Conservation (phyloP, 2,888 invertebrate species). For the Lathronympha strigana region DNA sequence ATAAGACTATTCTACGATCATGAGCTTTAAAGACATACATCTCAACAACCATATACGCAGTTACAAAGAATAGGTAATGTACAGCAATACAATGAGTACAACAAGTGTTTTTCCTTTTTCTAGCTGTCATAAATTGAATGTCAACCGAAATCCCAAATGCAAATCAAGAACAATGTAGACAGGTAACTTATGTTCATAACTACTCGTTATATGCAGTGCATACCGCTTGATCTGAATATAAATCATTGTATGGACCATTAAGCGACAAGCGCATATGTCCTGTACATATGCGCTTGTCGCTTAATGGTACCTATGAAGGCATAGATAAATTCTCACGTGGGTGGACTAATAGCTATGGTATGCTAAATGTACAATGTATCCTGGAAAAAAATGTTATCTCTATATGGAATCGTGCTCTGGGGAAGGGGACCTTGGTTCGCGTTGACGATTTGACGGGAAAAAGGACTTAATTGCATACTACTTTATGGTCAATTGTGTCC, state of each 20-base stretch:
- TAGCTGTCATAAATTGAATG: too few species aligned
- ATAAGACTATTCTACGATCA: too few species aligned
- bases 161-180: neutral
- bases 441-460: neutral
- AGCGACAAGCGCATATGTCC: conserved; percentile 8
- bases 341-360: conserved; percentile 17
- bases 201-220: neutral
- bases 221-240: conserved; percentile 6
- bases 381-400: neutral
- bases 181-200: neutral
- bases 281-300: too few species aligned
- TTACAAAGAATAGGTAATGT: too few species aligned
- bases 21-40: too few species aligned
- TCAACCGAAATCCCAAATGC: neutral
- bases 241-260: conserved; percentile 13
- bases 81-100: too few species aligned
- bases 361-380: conserved; percentile 7
- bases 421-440: neutral
- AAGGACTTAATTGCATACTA: neutral
- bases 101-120: too few species aligned
- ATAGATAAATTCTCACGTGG: conserved; percentile 23
- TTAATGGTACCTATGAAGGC: too few species aligned
- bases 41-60: too few species aligned
- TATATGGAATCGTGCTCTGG: neutral
- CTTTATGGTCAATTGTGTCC: neutral